These are phyloP conservation scores for Sitodiplosis mosellana DNA, from an alignment of 1,140 invertebrate genomes.

Conservation along the genomic window DNA sequence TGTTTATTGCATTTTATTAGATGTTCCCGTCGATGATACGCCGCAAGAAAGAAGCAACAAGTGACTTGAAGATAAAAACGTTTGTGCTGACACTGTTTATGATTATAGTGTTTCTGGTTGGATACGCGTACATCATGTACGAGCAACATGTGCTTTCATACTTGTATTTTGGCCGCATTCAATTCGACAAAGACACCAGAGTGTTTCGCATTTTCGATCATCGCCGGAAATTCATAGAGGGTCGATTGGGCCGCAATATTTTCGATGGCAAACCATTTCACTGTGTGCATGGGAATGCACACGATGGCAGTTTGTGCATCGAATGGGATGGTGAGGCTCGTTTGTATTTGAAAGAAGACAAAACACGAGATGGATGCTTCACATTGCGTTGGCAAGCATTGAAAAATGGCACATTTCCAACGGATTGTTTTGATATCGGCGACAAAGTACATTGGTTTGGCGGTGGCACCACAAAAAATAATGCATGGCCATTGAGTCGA, in stretches of 20 bases:
- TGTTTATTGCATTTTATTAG: constrained; percentile 12
- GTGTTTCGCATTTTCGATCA: constrained; percentile 52
- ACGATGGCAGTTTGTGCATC: constrained; percentile 44
- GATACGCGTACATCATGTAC: constrained; percentile 66
- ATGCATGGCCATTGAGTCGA: constrained; percentile 61
- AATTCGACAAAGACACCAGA: constrained; percentile 62
- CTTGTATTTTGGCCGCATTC: constrained; percentile 65
- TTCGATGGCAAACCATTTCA: constrained; percentile 34
- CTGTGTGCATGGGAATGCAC: constrained; percentile 43
- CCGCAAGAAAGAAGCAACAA: constrained; percentile 39
- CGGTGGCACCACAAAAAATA: constrained; percentile 53
- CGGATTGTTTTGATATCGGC: constrained; percentile 66
- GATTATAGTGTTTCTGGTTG: constrained; percentile 58
- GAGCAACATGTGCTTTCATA: constrained; percentile 59
- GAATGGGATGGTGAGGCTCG: constrained; percentile 61
- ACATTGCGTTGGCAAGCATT: constrained; percentile 64
- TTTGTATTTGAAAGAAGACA: constrained; percentile 43
- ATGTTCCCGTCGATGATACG: constrained; percentile 33
- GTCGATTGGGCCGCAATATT: neutral
- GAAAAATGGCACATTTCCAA: constrained; percentile 38
- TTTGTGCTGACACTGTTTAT: constrained; percentile 67
- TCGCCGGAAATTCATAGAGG: constrained; percentile 28
- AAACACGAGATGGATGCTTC: constrained; percentile 49
- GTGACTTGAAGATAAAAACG: constrained; percentile 52
- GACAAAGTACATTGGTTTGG: constrained; percentile 58